Base-by-base conservation (phyloP, 2,888 invertebrate species). In the Leuctra nigra region DNA sequence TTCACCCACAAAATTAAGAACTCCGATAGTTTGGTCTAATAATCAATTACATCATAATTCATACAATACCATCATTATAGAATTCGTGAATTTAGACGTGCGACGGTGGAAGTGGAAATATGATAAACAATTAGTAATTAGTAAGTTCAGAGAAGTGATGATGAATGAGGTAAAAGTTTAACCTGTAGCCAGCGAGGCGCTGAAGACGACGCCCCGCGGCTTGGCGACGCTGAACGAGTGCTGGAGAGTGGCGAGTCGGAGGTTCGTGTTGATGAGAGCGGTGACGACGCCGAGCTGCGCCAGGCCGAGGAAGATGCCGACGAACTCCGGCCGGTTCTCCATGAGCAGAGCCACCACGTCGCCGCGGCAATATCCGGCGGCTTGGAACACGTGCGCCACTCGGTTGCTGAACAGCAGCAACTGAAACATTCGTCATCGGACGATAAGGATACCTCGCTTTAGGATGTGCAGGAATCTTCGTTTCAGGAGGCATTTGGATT, bases 211-310 rank as follows among this genome's bases (percentile, higher is more conserved):
- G 0, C 85, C 87, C 67, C 86, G 88, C 1, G 89, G 83, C 48
- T 88, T 81, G 6, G 90, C 87, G 14, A 86, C 85, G 48, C 79
- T 81, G 44, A 97, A 80, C 66, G 90, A 92, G 73, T 97, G 94
- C 46, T 82, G 71, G 53, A 98, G 75, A 0, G 92, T 82, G 61
- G 89, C 85, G 54, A 84, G 78, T 3, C 89, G 78, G 61, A 96
- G 76, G 73, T 96, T 92, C 62, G 86, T 88, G 73, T 98, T 98
- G 65, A 98, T 86, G 55, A 98, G 79, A 0, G 97, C 95, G 0
- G 92, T 84, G 2, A 88, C 77, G 0, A 87, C 82, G 16, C 92
- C 91, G 36, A 89, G 74, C 76, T 96, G 95, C 25, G 92, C 84
- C 64, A 96, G 76, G 2, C 96, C 97, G 44, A 98, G 75, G 96